Base-by-base conservation (phyloP, 2,113 vertebrate species). In the Dascyllus trimaculatus region DNA sequence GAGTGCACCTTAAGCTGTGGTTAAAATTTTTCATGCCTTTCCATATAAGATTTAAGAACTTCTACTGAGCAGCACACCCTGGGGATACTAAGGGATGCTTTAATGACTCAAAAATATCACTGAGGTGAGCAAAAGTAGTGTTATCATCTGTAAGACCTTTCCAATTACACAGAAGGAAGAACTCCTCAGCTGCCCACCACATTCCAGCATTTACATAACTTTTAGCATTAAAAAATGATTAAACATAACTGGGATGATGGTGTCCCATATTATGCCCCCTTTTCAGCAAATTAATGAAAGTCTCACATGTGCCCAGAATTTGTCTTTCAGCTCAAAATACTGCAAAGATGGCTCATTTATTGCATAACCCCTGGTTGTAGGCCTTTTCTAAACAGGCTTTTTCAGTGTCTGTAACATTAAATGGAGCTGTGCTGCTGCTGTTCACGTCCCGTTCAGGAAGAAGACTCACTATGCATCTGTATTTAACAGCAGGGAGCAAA, bases 81-180 rank as follows among this genome's bases (percentile, higher is more conserved):
- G 40, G 61, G 70, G 74, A 74, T 45, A 51, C 57, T 11, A 18
- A 43, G 25, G 66, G 19, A 65, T 48, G 67, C 64, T 43, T 67
- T 78, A 69, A 81, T 81, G 84, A 72, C 68, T 69, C 53, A 70
- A 26, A 78, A 78, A 74, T 64, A 71, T 77, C 53, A 77, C 29
- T 35, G 57, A 53, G 51, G 15, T 61, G 71, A 85, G 75, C 61
- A 46, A 65, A 84, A 75, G 73, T 14, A 63, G 35, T 14, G 29
- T 35, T 75, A 58, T 72, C 56, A 65, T 65, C 52, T 63, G 18
- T 60, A 38, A 58, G 57, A 80, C 25, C 46, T 59, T 63, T 53
- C n/a, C 19, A 72, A 78, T 71, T 56, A 61, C n/a, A 61, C 52
- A 10, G 52, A 54, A 53, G 43, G 14, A 51, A 62, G 11, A 57